Evolutionary conservation across 2,797 vertebrate species (phyloP), one percentile per base, ranked within the genome.

Genomic region (Leuciscus waleckii): DNA sequence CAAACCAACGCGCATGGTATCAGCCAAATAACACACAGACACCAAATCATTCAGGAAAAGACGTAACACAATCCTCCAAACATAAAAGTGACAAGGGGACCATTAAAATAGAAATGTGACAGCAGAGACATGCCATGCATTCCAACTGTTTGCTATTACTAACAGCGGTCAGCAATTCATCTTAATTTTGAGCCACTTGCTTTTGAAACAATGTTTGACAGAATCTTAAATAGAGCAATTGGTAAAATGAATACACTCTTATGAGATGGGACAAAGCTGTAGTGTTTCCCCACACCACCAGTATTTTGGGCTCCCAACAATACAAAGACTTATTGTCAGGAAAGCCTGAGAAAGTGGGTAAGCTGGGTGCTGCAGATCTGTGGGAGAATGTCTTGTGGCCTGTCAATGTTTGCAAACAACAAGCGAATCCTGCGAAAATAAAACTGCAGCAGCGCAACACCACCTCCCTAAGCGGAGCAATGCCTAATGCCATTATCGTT

Each of bases 401-500:
- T 83, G 58, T 83, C 81, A 82, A 39, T 90, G 87, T 90, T 90
- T 86, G 88, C 84, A 90, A 88, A 90, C 84, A 89, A 85, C 86
- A 87, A 86, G 75, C 51, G 41, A 84, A 79, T 87, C 79, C 58
- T 82, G 41, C n/a, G 79, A 88, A 87, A 84, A 61, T 35, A 82
- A 71, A 82, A 82, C 49, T 17, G 49, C 46, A n/a, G 41, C 43
- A 7, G 51, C 17, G 7, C 32, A 61, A 32, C 37, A 29, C 29
- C 39, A 16, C 71, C 26, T 65, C 29, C 63, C 26, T 23, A 35
- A 68, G 61, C 8, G 14, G 46, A 82, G 63, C 29, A n/a, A 10
- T 32, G 35, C n/a, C 54, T 73, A 74, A 81, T 39, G 81, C 41
- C 21, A 11, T 80, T 83, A 80, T 39, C 16, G 37, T 86, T 85